Conservation (phyloP, 1,140 invertebrate species). For the Penaeus vannamei region DNA sequence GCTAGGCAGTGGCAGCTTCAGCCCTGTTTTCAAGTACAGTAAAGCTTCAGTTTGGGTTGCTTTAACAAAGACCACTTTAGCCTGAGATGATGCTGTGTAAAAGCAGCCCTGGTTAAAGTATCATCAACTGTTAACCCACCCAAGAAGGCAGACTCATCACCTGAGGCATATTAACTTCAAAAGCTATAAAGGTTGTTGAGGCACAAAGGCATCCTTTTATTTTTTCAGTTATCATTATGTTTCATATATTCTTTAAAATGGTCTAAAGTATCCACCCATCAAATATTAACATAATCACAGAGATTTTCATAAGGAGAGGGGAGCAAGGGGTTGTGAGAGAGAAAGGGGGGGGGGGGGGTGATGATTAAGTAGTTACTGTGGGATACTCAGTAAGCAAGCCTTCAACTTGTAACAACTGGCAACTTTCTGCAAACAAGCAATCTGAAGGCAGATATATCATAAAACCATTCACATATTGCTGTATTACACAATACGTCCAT, state of each 20-base stretch:
- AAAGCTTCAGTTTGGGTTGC: slow-evolving; percentile 39
- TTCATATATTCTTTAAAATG: slow-evolving; percentile 20
- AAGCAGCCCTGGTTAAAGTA: not conserved
- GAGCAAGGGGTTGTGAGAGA: too few species aligned
- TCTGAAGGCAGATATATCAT: slow-evolving; percentile 29
- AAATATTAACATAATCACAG: slow-evolving; percentile 57
- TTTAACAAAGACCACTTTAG: slow-evolving; percentile 35
- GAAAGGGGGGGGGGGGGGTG: not conserved
- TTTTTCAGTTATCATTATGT: not conserved
- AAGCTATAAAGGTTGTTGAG: slow-evolving; percentile 47
- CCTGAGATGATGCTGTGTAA: not conserved
- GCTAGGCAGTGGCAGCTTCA: slow-evolving; percentile 28
- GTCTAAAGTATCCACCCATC: slow-evolving; percentile 44
- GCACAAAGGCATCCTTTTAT: slow-evolving; percentile 58
- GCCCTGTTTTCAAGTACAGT: not conserved
- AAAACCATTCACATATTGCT: slow-evolving; percentile 30
- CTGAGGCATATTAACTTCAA: slow-evolving; percentile 42
- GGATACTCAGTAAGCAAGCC: slow-evolving; percentile 55
- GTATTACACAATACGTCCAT: too few species aligned
- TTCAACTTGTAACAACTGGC: slow-evolving; percentile 55
- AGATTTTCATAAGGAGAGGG: not conserved
- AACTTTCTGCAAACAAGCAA: slow-evolving; percentile 4
- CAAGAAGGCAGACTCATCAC: slow-evolving; percentile 41
- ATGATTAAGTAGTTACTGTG: slow-evolving; percentile 56
- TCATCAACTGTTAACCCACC: not conserved